Conservation (phyloP, 1,140 invertebrate species). For the Latrodectus geometricus region DNA sequence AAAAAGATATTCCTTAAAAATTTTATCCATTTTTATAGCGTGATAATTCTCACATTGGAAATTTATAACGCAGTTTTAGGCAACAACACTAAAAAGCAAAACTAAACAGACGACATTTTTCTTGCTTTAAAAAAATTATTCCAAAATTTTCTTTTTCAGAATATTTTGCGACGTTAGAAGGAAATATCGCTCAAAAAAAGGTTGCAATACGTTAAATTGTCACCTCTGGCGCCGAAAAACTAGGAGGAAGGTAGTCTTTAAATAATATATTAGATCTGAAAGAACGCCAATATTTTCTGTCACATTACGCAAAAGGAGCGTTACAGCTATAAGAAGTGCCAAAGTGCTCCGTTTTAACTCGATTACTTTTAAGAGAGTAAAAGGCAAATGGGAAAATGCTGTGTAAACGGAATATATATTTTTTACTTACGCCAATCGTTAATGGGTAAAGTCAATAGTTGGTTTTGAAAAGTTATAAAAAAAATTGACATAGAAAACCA, state of each 20-base stretch:
- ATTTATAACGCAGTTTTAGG: too few relatives aligned
- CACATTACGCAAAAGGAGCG: not conserved
- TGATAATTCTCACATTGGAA: too few relatives aligned
- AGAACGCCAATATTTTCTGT: not conserved
- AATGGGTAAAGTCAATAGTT: not conserved
- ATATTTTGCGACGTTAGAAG: not conserved
- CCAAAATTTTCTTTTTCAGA: not conserved
- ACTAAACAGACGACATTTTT: too few relatives aligned
- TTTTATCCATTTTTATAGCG: too few relatives aligned
- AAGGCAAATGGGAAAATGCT: not conserved
- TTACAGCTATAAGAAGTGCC: not conserved
- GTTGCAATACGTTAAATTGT: not conserved
- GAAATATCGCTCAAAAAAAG: not conserved
- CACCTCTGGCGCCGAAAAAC: not conserved
- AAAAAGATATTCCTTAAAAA: too few relatives aligned
- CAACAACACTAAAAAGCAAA: too few relatives aligned
- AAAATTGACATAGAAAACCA: not conserved
- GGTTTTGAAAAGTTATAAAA: not conserved
- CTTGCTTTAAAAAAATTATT: too few relatives aligned
- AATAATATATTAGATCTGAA: slow-evolving; percentile 1
- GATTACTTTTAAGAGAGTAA: not conserved
- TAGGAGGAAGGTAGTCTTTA: not conserved
- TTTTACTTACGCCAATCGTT: not conserved
- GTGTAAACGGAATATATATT: not conserved
- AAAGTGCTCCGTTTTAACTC: not conserved